phyloP scores from a whole-genome alignment of 2,113 vertebrate species.

The Hirundichthys speculiger region DNA sequence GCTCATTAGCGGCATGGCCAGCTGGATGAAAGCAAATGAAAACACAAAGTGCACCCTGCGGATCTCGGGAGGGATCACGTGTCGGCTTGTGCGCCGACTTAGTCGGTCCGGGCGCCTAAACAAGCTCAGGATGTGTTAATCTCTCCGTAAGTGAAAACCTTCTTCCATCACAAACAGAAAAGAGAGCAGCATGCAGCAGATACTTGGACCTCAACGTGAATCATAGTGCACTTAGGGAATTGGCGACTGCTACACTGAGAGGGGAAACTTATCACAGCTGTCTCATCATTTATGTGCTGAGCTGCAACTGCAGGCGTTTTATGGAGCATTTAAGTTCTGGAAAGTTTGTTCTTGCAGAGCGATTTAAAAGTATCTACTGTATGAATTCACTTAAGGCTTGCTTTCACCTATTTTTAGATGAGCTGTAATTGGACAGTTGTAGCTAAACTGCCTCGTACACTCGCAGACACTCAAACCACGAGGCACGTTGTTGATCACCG shows the following conservation, averaged over 20 bases:
- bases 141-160: not conserved
- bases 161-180: not conserved
- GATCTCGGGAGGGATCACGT: too few species aligned
- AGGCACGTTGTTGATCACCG: conserved; percentile 1
- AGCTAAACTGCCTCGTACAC: not conserved
- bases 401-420: not conserved
- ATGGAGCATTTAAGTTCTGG: conserved; percentile 11
- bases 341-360: not conserved
- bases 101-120: not conserved
- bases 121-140: not conserved
- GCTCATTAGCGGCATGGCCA: not conserved
- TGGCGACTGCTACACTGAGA: not conserved
- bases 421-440: not conserved
- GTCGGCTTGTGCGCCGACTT: not conserved
- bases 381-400: not conserved
- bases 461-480: not conserved
- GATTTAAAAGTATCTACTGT: not conserved
- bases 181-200: not conserved
- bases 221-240: not conserved
- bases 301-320: conserved; percentile 37
- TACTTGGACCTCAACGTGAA: not conserved
- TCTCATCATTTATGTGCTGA: conserved; percentile 19
- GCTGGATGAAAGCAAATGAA: conserved; percentile 14
- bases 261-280: not conserved
- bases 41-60: not conserved